Percentiles rank a stretch among this genome's conserved stretches.
Conservation (phyloP, 64 coral and sea anemone species). For the Stichodactyla helianthus region DNA sequence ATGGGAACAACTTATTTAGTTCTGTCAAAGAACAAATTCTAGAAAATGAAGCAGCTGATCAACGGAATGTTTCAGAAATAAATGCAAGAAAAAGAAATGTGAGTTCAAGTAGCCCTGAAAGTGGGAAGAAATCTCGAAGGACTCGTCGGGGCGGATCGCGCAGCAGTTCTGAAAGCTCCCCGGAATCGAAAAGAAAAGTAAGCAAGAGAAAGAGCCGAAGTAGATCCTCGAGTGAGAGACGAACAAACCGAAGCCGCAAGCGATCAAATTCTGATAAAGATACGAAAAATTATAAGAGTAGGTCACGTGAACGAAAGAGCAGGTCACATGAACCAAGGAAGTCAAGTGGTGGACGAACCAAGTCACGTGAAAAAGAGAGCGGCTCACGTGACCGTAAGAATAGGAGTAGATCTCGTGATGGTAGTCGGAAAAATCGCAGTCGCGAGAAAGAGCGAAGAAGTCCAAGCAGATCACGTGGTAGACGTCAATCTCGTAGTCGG, state of each 20-base stretch:
- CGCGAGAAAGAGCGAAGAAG: neutral
- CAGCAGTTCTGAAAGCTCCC: conserved; percentile 8
- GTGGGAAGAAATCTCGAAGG: neutral
- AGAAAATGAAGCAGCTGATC: neutral
- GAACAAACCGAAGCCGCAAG: neutral
- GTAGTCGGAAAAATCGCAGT: neutral
- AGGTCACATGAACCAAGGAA: neutral
- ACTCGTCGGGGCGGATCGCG: neutral
- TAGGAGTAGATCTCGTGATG: conserved; percentile 17
- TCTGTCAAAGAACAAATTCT: neutral
- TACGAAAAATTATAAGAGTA: neutral
- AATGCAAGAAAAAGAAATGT: neutral
- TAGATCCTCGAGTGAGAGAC: neutral
- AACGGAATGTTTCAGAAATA: neutral
- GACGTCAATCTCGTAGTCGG: neutral
- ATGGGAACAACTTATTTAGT: neutral
- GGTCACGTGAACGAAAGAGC: neutral
- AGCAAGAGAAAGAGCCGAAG: neutral
- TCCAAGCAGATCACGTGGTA: neutral
- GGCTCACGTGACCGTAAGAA: conserved; percentile 17
- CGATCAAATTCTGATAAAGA: neutral
- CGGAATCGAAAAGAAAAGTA: neutral
- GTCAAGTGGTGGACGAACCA: neutral
- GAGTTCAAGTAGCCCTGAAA: conserved; percentile 4
- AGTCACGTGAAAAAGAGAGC: neutral